phyloP scores from a whole-genome alignment of 2,888 invertebrate species.

The Koerneria pararmatus region DNA sequence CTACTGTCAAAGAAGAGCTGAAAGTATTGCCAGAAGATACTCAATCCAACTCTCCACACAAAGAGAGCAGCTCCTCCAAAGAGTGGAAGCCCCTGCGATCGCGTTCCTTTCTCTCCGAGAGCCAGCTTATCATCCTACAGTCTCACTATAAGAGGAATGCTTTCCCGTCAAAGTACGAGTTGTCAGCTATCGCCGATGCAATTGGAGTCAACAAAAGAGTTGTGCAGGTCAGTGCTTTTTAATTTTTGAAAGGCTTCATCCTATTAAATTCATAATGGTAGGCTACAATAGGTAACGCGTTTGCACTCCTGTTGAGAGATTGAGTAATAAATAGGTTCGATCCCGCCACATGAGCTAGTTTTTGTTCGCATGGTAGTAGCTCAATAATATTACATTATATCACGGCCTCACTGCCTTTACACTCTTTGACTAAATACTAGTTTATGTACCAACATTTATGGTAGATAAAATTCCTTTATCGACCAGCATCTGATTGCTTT shows the following conservation, averaged over 20 bases:
- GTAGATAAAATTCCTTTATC: too few species aligned
- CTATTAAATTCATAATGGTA: too few species aligned
- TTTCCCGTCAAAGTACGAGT: slow-evolving; percentile 87
- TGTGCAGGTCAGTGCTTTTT: slow-evolving; percentile 62
- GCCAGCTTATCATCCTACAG: slow-evolving; percentile 82
- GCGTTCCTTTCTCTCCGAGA: slow-evolving; percentile 86
- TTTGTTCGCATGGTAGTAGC: too few species aligned
- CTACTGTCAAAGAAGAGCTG: neutral
- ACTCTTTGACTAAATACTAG: too few species aligned
- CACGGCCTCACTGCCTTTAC: too few species aligned
- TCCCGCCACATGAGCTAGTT: too few species aligned
- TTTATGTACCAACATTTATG: too few species aligned
- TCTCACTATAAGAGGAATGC: slow-evolving; percentile 76
- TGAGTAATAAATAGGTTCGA: too few species aligned
- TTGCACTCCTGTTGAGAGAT: too few species aligned
- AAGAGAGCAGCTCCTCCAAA: slow-evolving; percentile 27
- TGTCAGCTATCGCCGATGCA: slow-evolving; percentile 79
- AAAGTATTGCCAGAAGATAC: neutral
- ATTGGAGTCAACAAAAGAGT: slow-evolving; percentile 72
- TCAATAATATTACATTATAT: too few species aligned
- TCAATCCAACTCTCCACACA: neutral
- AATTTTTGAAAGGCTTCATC: neutral
- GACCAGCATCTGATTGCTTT: too few species aligned
- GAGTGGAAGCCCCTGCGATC: slow-evolving; percentile 65
- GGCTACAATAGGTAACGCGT: too few species aligned